Evolutionary conservation across 1,140 invertebrate genomes (phyloP).

Genomic region (Phymorhynchus buccinoides): DNA sequence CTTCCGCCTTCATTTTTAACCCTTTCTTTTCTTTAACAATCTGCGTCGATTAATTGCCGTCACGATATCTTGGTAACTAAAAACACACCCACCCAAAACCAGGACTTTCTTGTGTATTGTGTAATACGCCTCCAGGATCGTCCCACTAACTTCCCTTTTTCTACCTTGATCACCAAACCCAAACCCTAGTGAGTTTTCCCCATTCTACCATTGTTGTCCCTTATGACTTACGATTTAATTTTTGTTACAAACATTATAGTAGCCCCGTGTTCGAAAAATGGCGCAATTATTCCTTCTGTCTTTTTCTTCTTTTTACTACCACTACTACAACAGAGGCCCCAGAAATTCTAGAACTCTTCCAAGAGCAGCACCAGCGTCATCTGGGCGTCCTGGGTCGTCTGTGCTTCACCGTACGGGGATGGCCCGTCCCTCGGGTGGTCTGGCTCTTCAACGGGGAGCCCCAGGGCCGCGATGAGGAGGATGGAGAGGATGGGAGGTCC

Average conservation of each 20-base stretch:
- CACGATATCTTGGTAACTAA: background rate
- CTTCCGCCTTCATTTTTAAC: too few species aligned
- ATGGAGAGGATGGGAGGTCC: too few species aligned
- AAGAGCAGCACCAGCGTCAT: background rate
- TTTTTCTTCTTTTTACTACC: background rate
- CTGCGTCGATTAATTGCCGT: background rate
- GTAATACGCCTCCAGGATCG: too few species aligned
- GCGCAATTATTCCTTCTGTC: background rate
- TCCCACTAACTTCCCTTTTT: too few species aligned
- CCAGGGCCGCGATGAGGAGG: too few species aligned
- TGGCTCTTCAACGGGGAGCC: constrained; percentile 7
- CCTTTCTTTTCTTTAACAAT: too few species aligned
- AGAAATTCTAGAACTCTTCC: background rate
- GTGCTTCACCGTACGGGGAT: background rate
- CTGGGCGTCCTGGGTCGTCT: background rate
- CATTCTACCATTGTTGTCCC: too few species aligned
- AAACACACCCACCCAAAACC: background rate
- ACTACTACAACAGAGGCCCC: constrained; percentile 1
- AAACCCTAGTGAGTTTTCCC: too few species aligned
- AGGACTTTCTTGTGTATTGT: background rate
- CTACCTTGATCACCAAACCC: too few species aligned
- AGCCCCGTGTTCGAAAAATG: background rate
- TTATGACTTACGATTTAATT: too few species aligned
- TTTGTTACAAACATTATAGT: too few species aligned
- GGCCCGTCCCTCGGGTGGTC: background rate